These are phyloP conservation scores for Drosophila arizonae DNA, from an alignment of 1,140 invertebrate genomes.

Conservation along the genomic window DNA sequence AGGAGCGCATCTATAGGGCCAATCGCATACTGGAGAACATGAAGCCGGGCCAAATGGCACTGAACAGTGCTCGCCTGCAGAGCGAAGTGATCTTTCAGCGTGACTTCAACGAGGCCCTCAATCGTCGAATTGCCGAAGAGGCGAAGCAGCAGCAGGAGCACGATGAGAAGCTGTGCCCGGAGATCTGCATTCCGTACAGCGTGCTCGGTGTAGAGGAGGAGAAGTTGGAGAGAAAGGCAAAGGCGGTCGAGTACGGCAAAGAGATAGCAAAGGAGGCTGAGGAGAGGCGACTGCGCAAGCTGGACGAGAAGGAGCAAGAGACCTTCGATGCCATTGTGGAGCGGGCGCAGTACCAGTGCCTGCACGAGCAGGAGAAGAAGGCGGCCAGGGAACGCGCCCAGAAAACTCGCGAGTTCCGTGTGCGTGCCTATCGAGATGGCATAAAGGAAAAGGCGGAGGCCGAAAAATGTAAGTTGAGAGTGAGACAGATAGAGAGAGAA, in stretches of 20 bases:
- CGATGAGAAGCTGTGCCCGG: slow-evolving; percentile 49
- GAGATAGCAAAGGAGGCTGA: slow-evolving; percentile 14
- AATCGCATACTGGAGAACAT: slow-evolving; percentile 47
- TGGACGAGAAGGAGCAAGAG: slow-evolving; percentile 9
- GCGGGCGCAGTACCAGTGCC: slow-evolving; percentile 54
- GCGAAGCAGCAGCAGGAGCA: slow-evolving; percentile 34
- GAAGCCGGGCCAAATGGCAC: slow-evolving; percentile 44
- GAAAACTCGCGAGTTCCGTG: slow-evolving; percentile 31
- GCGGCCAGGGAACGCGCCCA: slow-evolving; percentile 23
- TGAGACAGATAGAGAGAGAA: too few species aligned
- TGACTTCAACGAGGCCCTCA: slow-evolving; percentile 36
- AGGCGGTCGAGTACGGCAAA: not conserved
- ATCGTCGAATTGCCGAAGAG: slow-evolving; percentile 42
- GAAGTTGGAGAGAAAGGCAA: slow-evolving; percentile 23
- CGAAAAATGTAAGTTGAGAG: slow-evolving; percentile 37
- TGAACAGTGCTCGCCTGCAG: slow-evolving; percentile 43
- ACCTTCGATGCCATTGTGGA: slow-evolving; percentile 36
- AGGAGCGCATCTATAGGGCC: slow-evolving; percentile 53
- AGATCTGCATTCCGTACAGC: slow-evolving; percentile 39
- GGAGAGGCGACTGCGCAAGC: not conserved
- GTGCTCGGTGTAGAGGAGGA: slow-evolving; percentile 41
- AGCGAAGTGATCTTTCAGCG: slow-evolving; percentile 55
- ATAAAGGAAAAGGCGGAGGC: slow-evolving; percentile 46
- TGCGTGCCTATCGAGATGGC: slow-evolving; percentile 42
- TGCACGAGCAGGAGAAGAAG: slow-evolving; percentile 47